phyloP scores from a whole-genome alignment of 2,797 vertebrate genomes.

The Gambusia yucatana region DNA sequence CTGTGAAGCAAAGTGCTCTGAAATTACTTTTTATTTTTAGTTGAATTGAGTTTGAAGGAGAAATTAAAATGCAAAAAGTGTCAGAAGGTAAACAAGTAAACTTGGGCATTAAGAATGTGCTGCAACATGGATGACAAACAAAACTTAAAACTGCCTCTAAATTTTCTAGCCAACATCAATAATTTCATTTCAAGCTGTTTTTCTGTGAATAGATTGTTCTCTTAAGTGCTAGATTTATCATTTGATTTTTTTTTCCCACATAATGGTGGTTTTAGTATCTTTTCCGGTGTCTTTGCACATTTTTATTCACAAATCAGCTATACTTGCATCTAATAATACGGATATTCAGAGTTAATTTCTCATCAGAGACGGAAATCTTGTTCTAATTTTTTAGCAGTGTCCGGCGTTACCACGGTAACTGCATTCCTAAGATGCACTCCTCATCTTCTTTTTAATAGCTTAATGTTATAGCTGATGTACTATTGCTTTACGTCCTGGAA shows the following conservation, averaged over 20 bases:
- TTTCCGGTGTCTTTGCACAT: neutral
- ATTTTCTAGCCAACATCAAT: neutral
- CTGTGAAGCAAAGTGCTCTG: neutral
- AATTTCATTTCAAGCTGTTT: neutral
- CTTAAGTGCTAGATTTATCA: neutral
- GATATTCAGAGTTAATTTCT: neutral
- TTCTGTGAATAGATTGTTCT: neutral
- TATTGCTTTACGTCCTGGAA: neutral
- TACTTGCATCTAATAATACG: neutral
- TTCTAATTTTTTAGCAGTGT: neutral
- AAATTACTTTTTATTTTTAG: neutral
- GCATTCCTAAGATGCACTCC: neutral
- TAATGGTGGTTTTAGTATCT: neutral
- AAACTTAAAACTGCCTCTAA: neutral
- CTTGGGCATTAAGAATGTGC: no score
- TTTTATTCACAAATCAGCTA: neutral
- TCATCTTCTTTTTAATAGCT: neutral
- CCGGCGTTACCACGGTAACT: neutral
- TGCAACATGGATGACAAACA: neutral
- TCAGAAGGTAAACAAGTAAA: neutral
- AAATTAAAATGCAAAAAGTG: conserved; percentile 2
- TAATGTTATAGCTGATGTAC: neutral
- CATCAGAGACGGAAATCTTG: neutral
- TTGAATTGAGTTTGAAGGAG: neutral
- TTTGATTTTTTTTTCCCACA: neutral